Evolutionary conservation across 1,140 invertebrate genomes (phyloP).

Genomic region (Psilanteris sp.): DNA sequence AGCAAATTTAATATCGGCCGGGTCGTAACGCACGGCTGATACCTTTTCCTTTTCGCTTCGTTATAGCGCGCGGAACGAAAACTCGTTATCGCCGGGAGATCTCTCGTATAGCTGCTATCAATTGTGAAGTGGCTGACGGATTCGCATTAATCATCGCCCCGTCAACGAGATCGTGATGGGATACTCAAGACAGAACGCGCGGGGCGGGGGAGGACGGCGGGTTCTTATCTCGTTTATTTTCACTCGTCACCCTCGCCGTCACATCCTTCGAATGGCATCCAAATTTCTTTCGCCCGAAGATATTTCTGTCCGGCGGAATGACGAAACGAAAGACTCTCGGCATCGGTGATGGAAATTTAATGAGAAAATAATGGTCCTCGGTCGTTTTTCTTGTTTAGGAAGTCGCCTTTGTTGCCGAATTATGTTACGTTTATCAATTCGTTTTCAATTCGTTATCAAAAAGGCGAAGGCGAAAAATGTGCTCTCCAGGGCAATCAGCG

Average conservation of each 20-base stretch:
- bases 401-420: conserved; percentile 3
- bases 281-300: conserved; percentile 35
- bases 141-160: conserved; percentile 59
- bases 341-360: conserved; percentile 56
- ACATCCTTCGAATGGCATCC: conserved; percentile 46
- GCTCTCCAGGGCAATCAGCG: no score
- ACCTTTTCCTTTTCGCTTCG: conserved; percentile 6
- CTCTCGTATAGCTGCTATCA: conserved; percentile 51
- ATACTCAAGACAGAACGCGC: conserved; percentile 43
- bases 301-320: conserved; percentile 34
- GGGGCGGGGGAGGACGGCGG: no score
- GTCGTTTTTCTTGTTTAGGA: not conserved
- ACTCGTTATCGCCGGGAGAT: conserved; percentile 51
- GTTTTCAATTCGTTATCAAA: no score
- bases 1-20: conserved; percentile 36
- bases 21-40: conserved; percentile 34
- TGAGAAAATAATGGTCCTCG: conserved; percentile 47
- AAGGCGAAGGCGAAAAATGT: no score
- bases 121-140: conserved; percentile 45
- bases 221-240: conserved; percentile 60
- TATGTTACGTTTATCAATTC: conserved; percentile 9
- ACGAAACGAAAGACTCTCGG: conserved; percentile 26
- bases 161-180: conserved; percentile 55
- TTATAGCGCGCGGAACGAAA: conserved; percentile 28
- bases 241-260: conserved; percentile 31